These are phyloP conservation scores for Hylaeus anthracinus DNA, from an alignment of 1,140 invertebrate species.

Conservation along the genomic window DNA sequence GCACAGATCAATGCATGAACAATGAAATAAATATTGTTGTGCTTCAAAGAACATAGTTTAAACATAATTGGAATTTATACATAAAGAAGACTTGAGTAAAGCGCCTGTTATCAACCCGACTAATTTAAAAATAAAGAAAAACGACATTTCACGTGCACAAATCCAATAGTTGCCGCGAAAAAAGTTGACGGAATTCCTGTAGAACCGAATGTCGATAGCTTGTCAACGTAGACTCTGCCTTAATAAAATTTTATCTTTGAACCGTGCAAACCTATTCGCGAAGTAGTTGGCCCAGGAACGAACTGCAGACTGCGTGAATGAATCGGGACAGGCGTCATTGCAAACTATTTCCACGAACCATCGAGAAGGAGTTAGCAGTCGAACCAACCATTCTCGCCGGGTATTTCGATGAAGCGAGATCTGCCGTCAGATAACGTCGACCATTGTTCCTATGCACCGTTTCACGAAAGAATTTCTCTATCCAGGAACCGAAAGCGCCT, in stretches of 20 bases:
- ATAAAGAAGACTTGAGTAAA: too few relatives aligned
- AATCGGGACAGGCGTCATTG: slow-evolving; percentile 22
- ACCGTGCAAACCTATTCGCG: slow-evolving; percentile 14
- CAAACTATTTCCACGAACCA: slow-evolving; percentile 42
- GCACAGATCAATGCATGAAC: too few relatives aligned
- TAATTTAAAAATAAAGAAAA: too few relatives aligned
- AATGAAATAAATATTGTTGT: too few relatives aligned
- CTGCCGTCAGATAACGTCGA: slow-evolving; percentile 50
- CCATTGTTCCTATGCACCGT: slow-evolving; percentile 49
- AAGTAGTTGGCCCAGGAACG: slow-evolving; percentile 35
- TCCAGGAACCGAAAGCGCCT: slow-evolving; percentile 7
- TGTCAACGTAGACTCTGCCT: too few relatives aligned
- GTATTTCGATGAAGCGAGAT: slow-evolving; percentile 50
- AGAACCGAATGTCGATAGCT: too few relatives aligned
- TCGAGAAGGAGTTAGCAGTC: slow-evolving; percentile 43
- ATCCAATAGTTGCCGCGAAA: too few relatives aligned
- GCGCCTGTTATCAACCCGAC: too few relatives aligned
- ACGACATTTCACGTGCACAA: too few relatives aligned
- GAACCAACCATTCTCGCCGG: slow-evolving; percentile 39
- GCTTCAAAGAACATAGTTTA: too few relatives aligned
- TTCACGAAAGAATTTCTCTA: slow-evolving; percentile 15
- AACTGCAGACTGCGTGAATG: slow-evolving; percentile 19
- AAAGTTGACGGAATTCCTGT: too few relatives aligned
- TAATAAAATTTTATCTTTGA: slow-evolving; percentile 37
- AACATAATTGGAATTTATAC: too few relatives aligned